Evolutionary conservation across 2,113 vertebrate species (phyloP).

Genomic region (Poeciliopsis retropinna): DNA sequence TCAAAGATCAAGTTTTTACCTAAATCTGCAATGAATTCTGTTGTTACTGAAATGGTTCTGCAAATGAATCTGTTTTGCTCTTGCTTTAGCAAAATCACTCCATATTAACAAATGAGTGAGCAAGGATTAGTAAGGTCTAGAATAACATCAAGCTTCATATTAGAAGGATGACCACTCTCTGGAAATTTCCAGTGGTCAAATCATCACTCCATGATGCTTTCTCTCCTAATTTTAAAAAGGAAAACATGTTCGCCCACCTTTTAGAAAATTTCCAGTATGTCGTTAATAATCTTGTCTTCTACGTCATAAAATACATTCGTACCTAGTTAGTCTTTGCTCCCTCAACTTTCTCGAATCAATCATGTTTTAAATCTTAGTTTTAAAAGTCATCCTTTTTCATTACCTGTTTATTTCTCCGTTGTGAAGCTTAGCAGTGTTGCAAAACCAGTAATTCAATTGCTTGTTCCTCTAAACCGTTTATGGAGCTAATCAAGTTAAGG

Average conservation of each 20-base stretch:
- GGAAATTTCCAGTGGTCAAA: slow-evolving; percentile 13
- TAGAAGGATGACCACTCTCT: background rate
- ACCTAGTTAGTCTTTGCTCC: background rate
- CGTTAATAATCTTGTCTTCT: slow-evolving; percentile 8
- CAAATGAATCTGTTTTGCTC: background rate
- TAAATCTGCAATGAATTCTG: background rate
- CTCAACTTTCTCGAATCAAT: background rate
- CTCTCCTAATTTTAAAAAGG: background rate
- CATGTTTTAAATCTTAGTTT: background rate
- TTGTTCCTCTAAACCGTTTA: background rate
- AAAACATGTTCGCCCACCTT: background rate
- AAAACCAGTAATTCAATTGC: background rate
- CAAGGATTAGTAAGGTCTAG: background rate
- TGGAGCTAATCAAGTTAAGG: slow-evolving; percentile 6
- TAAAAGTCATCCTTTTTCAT: background rate
- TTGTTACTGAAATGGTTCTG: background rate
- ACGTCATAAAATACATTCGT: background rate
- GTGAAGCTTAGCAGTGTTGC: background rate
- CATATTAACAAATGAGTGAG: background rate
- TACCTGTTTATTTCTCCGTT: background rate
- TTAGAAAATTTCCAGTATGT: background rate
- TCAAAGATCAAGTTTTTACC: background rate
- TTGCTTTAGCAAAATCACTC: background rate
- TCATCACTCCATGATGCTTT: background rate
- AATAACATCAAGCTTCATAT: background rate